Conservation (phyloP, 2,888 invertebrate species). For the Leptothorax acervorum region DNA sequence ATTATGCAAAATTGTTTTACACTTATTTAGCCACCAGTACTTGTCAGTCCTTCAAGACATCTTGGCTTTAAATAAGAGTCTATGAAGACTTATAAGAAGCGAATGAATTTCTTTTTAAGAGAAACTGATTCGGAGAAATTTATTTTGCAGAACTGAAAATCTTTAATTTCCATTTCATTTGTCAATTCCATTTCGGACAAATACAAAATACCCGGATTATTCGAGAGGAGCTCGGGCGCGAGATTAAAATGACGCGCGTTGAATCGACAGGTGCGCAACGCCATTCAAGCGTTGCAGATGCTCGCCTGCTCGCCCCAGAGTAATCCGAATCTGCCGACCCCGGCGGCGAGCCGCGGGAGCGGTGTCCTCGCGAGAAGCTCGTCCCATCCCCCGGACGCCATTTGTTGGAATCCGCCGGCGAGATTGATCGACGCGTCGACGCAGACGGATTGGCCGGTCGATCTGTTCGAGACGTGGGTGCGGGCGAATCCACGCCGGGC, state of each 20-base stretch:
- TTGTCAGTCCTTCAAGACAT: neutral
- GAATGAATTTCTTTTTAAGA: neutral
- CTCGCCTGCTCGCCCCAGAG: conserved; percentile 94
- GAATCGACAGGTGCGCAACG: conserved; percentile 90
- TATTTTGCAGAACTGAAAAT: neutral
- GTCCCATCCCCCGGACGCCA: conserved; percentile 94
- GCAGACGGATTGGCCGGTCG: conserved; percentile 89
- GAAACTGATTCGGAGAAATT: neutral
- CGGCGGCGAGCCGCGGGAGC: conserved; percentile 81
- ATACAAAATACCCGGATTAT: neutral
- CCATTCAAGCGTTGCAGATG: conserved; percentile 94
- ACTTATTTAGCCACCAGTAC: neutral
- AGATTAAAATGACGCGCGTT: conserved; percentile 16
- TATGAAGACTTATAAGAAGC: neutral
- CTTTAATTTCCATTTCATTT: neutral
- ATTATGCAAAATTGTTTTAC: conserved; percentile 26
- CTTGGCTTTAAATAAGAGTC: neutral
- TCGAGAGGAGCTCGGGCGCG: no score
- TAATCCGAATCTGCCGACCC: conserved; percentile 91
- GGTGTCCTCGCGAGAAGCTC: conserved; percentile 91
- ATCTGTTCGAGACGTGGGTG: conserved; percentile 89
- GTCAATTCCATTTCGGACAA: neutral
- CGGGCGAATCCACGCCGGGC: conserved; percentile 91
- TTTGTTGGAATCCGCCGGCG: conserved; percentile 89
- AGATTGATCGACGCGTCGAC: conserved; percentile 85